A percentile compares a stretch with the other conserved stretches of the same genome.
phyloP scores from a whole-genome alignment of 1,140 invertebrate genomes.

The Chrysomallon squamiferum region DNA sequence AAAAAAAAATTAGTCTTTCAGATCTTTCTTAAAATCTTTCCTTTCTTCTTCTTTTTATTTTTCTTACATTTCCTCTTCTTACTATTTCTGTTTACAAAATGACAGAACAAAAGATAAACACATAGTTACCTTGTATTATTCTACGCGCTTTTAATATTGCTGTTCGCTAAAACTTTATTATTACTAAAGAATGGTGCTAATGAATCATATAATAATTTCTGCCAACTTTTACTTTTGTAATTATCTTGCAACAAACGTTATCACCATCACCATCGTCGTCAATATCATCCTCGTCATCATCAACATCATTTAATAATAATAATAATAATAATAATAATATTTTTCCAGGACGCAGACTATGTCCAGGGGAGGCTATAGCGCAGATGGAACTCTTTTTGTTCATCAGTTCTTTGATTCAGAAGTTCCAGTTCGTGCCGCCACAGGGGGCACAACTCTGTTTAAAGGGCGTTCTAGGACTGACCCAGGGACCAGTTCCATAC shows the following conservation, averaged over 20 bases:
- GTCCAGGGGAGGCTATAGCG: slow-evolving; percentile 35
- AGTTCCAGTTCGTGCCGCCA: slow-evolving; percentile 15
- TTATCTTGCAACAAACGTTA: too few species aligned
- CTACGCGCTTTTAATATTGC: not conserved
- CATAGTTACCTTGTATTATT: not conserved
- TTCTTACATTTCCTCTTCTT: not conserved
- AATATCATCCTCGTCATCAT: too few species aligned
- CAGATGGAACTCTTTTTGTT: slow-evolving; percentile 38
- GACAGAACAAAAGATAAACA: not conserved
- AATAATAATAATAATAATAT: too few species aligned
- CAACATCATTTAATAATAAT: too few species aligned
- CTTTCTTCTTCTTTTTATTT: not conserved
- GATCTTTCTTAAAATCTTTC: too few species aligned
- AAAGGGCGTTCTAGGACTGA: too few species aligned
- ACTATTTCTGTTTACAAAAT: not conserved
- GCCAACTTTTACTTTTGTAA: too few species aligned
- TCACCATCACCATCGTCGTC: too few species aligned
- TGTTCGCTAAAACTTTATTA: not conserved
- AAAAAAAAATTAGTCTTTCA: not conserved
- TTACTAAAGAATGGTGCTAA: not conserved
- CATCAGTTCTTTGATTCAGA: slow-evolving; percentile 27
- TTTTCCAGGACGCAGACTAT: slow-evolving; percentile 23
- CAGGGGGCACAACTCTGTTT: not conserved
- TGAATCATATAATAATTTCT: too few species aligned
- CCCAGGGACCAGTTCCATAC: too few species aligned